Evolutionary conservation across 2,888 invertebrate genomes (phyloP), one percentile per base, ranked within the genome.

Genomic region (Branchipolynoe longqiensis): DNA sequence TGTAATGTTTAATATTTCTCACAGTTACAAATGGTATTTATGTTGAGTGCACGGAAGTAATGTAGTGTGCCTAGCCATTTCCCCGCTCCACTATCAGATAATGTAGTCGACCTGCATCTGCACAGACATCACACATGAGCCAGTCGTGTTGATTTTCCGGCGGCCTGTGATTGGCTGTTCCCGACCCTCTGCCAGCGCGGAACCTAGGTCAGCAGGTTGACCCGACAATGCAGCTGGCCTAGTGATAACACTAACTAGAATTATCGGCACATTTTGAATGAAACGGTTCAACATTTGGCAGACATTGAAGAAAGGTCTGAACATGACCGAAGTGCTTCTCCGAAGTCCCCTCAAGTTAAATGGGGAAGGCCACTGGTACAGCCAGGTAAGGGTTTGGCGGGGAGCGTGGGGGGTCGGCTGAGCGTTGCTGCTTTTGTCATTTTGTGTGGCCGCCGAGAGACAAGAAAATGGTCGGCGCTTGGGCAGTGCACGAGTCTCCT

Each of bases 251-350:
- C 6, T 12, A 28, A 73, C 73, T 40, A 18, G 31, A 25, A 48
- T 54, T 48, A 54, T 40, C 31, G 54, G 81, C 41, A 40, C 25
- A 41, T 41, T 81, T 81, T 81, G 81, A 81, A 81, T 81, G 81
- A 54, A 54, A 81, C 81, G 25, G 48, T 81, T 28, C 8, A 0
- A 6, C 31, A 48, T 81, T 33, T 81, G 54, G 8, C 22, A 33
- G 31, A 81, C 41, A 31, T 25, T 1, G 3, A 8, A 31, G 14
- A n/a, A 22, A 28, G 0, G 41, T 1, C 1, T 22, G n/a, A 81
- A 22, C 4, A 81, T 81, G 81, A 81, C 81, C 14, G 48, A 81
- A 48, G 81, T 81, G n/a, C 48, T 81, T 25, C 81, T 48, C 31
- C 81, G 54, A 3, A 54, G 48, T 22, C 81, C 81, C 36, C 12